These are phyloP conservation scores for Cebidichthys violaceus DNA, from an alignment of 2,113 vertebrate species.

Conservation along the genomic window DNA sequence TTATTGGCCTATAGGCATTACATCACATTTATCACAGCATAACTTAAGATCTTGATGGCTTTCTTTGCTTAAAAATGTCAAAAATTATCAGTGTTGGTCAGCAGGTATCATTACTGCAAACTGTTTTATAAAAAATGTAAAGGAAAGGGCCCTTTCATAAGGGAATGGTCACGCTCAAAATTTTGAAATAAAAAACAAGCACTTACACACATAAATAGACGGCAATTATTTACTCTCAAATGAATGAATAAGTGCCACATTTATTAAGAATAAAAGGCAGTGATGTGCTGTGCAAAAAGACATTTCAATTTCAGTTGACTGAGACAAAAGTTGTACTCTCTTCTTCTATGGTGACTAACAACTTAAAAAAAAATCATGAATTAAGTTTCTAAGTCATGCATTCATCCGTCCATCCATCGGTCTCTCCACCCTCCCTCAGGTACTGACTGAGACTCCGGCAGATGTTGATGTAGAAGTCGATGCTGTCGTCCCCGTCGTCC, in stretches of 20 bases:
- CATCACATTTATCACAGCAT: too few relatives aligned
- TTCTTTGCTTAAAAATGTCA: too few relatives aligned
- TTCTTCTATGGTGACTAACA: neutral
- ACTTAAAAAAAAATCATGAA: neutral
- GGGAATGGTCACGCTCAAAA: too few relatives aligned
- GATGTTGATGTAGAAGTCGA: constrained; percentile 93
- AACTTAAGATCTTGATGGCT: too few relatives aligned
- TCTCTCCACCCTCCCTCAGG: neutral
- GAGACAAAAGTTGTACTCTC: neutral
- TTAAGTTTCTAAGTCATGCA: too few relatives aligned
- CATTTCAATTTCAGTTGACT: neutral
- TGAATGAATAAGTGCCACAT: neutral
- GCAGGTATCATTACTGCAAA: too few relatives aligned
- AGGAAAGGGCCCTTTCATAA: too few relatives aligned
- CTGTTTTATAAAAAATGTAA: too few relatives aligned
- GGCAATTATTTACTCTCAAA: neutral
- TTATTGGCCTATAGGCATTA: too few relatives aligned
- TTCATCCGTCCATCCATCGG: neutral
- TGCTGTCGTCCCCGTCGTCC: constrained; percentile 89
- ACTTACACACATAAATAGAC: neutral
- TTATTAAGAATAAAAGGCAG: neutral
- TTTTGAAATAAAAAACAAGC: too few relatives aligned
- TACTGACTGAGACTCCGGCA: constrained; percentile 89
- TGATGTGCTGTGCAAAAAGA: neutral
- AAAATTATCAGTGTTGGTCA: too few relatives aligned